phyloP scores from a whole-genome alignment of 2,113 vertebrate genomes.

The Excalfactoria chinensis region DNA sequence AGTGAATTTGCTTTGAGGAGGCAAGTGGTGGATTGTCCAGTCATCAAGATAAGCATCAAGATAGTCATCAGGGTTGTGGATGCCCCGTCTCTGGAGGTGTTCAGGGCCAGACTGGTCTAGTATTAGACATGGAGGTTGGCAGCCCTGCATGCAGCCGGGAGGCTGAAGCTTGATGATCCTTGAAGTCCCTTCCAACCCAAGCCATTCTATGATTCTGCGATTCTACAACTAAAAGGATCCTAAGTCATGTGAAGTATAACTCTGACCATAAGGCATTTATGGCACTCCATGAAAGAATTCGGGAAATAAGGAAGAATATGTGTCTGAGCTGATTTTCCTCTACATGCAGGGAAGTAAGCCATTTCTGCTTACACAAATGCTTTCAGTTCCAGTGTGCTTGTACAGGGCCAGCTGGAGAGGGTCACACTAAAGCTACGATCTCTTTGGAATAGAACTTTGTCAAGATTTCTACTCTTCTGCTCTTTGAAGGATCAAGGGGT shows the following conservation, averaged over 20 bases:
- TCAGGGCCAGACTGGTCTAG: too few species aligned
- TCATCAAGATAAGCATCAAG: too few species aligned
- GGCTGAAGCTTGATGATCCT: too few species aligned
- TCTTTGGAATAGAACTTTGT: background rate
- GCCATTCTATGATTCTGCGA: too few species aligned
- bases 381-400: background rate
- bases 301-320: background rate
- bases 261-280: background rate
- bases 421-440: background rate
- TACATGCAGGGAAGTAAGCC: background rate
- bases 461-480: background rate
- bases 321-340: background rate
- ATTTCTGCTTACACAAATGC: background rate
- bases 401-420: background rate
- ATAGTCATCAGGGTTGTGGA: too few species aligned
- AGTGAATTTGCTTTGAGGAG: background rate
- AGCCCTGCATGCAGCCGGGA: too few species aligned
- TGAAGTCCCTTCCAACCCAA: too few species aligned
- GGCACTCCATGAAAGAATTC: background rate
- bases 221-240: background rate
- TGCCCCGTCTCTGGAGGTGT: too few species aligned
- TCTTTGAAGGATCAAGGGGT: too few species aligned
- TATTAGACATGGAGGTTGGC: too few species aligned
- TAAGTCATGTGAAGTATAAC: background rate
- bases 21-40: background rate